Evolutionary conservation across 2,888 invertebrate genomes (phyloP).

Genomic region (Amblyjoppa proteus): DNA sequence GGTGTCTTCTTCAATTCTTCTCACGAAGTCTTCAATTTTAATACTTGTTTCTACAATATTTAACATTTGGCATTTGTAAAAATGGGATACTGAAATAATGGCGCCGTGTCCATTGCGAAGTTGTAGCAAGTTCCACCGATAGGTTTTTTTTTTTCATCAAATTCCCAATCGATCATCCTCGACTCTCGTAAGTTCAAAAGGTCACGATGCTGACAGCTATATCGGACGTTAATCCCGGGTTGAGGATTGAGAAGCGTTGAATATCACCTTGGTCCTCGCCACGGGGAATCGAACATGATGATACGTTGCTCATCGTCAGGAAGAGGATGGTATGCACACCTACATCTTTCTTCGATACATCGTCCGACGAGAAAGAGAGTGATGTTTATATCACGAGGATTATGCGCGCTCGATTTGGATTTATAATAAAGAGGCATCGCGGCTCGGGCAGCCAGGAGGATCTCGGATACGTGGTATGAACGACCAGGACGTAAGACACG

Average conservation of each 20-base stretch:
- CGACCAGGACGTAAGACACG: constrained; percentile 25
- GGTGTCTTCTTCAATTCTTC: background rate
- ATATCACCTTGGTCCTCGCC: constrained; percentile 45
- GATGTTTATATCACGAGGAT: constrained; percentile 79
- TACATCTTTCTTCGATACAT: constrained; percentile 46
- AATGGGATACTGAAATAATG: background rate
- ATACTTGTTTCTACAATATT: background rate
- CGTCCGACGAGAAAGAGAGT: constrained; percentile 46
- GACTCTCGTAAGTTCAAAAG: constrained; percentile 39
- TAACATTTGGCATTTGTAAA: background rate
- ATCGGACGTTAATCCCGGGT: constrained; percentile 53
- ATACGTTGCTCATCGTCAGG: constrained; percentile 23
- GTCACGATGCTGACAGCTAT: constrained; percentile 60
- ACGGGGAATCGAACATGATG: constrained; percentile 61
- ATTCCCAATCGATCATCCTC: constrained; percentile 42
- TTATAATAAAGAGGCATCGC: constrained; percentile 80
- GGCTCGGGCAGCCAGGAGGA: constrained; percentile 66
- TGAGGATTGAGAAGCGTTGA: constrained; percentile 51
- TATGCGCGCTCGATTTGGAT: constrained; percentile 80
- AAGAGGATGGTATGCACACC: constrained; percentile 5
- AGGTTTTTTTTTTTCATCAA: constrained; percentile 4
- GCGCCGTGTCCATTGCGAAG: background rate
- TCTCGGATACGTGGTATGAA: constrained; percentile 65
- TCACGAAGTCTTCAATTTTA: background rate
- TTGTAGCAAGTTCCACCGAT: constrained; percentile 9